Evolutionary conservation across 1,140 invertebrate species (phyloP).

Genomic region (Drosophila lacertosa): DNA sequence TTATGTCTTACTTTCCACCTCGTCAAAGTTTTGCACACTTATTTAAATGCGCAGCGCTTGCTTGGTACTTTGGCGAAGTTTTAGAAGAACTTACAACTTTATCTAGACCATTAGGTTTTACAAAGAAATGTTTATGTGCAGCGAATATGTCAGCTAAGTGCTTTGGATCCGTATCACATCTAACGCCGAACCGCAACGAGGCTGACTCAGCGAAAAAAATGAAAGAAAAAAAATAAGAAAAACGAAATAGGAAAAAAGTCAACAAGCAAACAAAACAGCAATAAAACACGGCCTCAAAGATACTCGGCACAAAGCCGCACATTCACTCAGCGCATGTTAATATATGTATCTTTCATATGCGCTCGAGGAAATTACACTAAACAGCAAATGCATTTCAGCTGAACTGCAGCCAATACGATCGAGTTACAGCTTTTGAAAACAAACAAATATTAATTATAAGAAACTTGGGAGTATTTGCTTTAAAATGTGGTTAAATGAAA

Average conservation of each 20-base stretch:
- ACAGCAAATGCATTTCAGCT: not conserved
- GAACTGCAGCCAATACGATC: not conserved
- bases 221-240: not conserved
- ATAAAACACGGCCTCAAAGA: conserved; percentile 75
- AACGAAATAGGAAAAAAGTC: conserved; percentile 12
- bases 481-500: not conserved
- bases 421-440: not conserved
- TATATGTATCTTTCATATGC: conserved; percentile 34
- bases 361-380: conserved; percentile 40
- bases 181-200: conserved; percentile 53
- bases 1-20: conserved; percentile 1
- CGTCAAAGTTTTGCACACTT: conserved; percentile 41
- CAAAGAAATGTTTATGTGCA: conserved; percentile 61
- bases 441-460: not conserved
- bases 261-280: conserved; percentile 58
- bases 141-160: conserved; percentile 73
- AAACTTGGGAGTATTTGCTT: not conserved
- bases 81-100: conserved; percentile 57
- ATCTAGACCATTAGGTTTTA: conserved; percentile 80
- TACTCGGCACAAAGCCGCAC: conserved; percentile 30
- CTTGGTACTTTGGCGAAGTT: conserved; percentile 18
- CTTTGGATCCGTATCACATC: conserved; percentile 53
- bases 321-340: conserved; percentile 10
- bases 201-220: conserved; percentile 73
- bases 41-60: conserved; percentile 65